Conservation (phyloP, 1,140 invertebrate genomes). For the Oedothorax gibbosus region DNA sequence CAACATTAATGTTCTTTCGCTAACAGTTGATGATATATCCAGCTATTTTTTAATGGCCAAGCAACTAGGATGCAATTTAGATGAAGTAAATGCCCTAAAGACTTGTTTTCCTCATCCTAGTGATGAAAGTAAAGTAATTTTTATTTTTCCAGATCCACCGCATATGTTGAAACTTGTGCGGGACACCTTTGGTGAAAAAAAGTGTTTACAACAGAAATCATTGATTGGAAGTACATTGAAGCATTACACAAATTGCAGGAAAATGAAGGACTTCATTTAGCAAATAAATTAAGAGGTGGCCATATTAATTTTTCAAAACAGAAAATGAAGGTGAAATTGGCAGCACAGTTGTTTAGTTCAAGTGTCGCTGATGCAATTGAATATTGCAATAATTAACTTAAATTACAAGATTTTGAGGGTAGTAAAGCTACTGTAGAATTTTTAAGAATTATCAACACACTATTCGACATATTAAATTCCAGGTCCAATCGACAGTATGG, state of each 20-base stretch:
- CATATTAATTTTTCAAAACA: too few relatives aligned
- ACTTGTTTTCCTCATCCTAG: slow-evolving; percentile 3
- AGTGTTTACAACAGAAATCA: background rate
- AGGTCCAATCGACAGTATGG: background rate
- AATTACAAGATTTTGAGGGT: too few relatives aligned
- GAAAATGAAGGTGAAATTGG: background rate
- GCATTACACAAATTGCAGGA: background rate
- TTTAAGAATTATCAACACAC: background rate
- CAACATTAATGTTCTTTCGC: background rate
- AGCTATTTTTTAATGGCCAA: background rate
- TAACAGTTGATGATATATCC: too few relatives aligned
- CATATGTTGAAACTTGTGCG: too few relatives aligned
- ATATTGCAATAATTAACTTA: too few relatives aligned
- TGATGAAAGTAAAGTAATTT: background rate
- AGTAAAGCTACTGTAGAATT: background rate
- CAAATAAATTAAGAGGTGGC: too few relatives aligned
- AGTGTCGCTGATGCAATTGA: too few relatives aligned
- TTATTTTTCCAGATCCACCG: too few relatives aligned
- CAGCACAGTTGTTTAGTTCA: too few relatives aligned
- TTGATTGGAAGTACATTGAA: background rate
- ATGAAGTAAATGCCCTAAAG: background rate
- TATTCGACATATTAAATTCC: background rate
- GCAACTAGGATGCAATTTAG: background rate
- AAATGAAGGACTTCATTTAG: background rate
- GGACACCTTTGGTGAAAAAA: too few relatives aligned